A percentile compares a stretch with the other conserved stretches of the same genome.
These are phyloP conservation scores for Boloria selene DNA, from an alignment of 2,888 invertebrate genomes.

Conservation along the genomic window DNA sequence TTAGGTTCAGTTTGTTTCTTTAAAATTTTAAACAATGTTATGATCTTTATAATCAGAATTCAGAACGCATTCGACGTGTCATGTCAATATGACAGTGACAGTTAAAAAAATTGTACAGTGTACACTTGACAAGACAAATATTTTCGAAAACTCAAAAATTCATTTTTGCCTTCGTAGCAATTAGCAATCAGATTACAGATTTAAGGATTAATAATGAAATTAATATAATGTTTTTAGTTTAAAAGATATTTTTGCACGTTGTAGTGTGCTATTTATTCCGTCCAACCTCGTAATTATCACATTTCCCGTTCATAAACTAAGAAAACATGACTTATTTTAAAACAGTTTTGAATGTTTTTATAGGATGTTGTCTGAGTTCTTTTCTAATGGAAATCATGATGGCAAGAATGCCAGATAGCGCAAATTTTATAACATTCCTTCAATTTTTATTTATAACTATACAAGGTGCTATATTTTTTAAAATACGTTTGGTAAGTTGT, in stretches of 20 bases:
- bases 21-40: background rate
- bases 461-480: constrained; percentile 58
- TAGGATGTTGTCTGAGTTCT: constrained; percentile 67
- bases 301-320: background rate
- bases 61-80: background rate
- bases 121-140: background rate
- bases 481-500: constrained; percentile 54
- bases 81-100: constrained; percentile 1
- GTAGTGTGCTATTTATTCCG: background rate
- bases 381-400: constrained; percentile 76
- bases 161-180: constrained; percentile 13
- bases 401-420: constrained; percentile 60
- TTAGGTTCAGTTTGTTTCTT: background rate
- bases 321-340: constrained; percentile 4
- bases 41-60: background rate
- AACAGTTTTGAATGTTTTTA: constrained; percentile 59
- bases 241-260: background rate
- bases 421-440: constrained; percentile 71
- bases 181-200: too few relatives aligned
- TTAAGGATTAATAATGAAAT: too few relatives aligned
- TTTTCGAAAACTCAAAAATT: background rate
- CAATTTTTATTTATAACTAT: constrained; percentile 69
- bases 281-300: background rate
- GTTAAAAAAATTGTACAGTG: constrained; percentile 10
- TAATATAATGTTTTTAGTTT: background rate